Evolutionary conservation across 2,113 vertebrate genomes (phyloP), one percentile per base, ranked within the genome.

Genomic region (Amblyopsis rosae): DNA sequence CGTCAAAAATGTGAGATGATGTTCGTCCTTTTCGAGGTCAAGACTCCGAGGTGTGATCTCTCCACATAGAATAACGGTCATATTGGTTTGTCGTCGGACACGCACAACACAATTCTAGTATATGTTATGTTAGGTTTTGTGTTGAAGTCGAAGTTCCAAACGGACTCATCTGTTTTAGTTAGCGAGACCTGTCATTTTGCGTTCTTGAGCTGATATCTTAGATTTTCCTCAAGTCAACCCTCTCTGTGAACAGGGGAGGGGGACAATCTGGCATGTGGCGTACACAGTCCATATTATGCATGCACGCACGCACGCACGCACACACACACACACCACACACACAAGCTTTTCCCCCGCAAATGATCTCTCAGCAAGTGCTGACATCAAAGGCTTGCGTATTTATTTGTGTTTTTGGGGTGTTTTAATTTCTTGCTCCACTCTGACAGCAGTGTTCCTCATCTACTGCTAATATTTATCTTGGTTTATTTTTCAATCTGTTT

Each of bases 361-460:
- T 12, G 26, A 26, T 26, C 26, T 26, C 26, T 26, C 17, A 19
- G 53, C 13, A 9, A 26, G 26, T 26, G 26, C 15, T 12, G 17
- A 26, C 9, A 58, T 58, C 56, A 58, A 33, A 32, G 56, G 19
- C 19, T 26, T 69, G 72, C 62, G 16, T 59, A 0, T 82, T 88
- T 71, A 82, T 88, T 86, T 80, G 73, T 41, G 75, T 69, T 66
- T 73, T 84, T 62, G 61, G 75, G 75, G 63, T 79, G 75, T 67
- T 89, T 89, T 88, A 11, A 70, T 80, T 76, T 81, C 82, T 84
- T 48, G 57, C 84, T 84, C 88, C 81, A 85, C 70, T 86, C 81
- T 72, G 83, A 84, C 53, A 46, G 86, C 77, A 65, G 71, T 71
- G 33, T 82, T 75, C 67, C 66, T 61, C 12, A 33, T 79, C 71